A percentile compares a stretch with the other conserved stretches of the same genome.
phyloP scores from a whole-genome alignment of 2,113 vertebrate species.

The Cricetomys ansorgei region DNA sequence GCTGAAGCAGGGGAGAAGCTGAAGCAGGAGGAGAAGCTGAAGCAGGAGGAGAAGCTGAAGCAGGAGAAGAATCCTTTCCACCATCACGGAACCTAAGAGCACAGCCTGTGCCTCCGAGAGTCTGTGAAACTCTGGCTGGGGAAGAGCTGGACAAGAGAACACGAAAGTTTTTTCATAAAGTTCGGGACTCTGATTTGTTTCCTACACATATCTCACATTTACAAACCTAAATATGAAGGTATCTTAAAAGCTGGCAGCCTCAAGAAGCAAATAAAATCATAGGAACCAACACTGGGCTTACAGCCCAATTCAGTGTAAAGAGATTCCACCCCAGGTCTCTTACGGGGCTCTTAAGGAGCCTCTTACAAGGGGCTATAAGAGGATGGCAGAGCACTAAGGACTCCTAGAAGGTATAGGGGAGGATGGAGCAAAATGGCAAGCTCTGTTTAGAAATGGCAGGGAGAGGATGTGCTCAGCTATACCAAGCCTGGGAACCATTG shows the following conservation, averaged over 20 bases:
- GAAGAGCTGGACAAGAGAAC: neutral
- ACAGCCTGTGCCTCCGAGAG: neutral
- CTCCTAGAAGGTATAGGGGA: neutral
- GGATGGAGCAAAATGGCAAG: neutral
- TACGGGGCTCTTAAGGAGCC: too few species aligned
- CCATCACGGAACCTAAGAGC: neutral
- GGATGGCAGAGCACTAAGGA: neutral
- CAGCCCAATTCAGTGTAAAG: neutral
- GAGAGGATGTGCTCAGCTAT: neutral
- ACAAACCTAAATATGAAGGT: neutral
- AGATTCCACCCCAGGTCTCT: too few species aligned
- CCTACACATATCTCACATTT: neutral
- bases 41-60: neutral
- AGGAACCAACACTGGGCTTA: neutral
- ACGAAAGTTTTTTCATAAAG: neutral
- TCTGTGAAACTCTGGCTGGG: neutral
- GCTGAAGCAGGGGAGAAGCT: too few species aligned
- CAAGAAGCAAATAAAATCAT: neutral
- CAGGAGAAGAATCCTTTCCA: too few species aligned
- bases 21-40: neutral
- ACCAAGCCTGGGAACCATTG: neutral
- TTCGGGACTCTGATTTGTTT: constrained; percentile 18
- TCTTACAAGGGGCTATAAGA: neutral
- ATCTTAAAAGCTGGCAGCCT: neutral
- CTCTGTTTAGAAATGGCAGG: fast-evolving